Percentiles rank a stretch among this genome's conserved stretches.
Evolutionary conservation across 2,797 vertebrate species (phyloP).

Genomic region (Phoebastria nigripes): DNA sequence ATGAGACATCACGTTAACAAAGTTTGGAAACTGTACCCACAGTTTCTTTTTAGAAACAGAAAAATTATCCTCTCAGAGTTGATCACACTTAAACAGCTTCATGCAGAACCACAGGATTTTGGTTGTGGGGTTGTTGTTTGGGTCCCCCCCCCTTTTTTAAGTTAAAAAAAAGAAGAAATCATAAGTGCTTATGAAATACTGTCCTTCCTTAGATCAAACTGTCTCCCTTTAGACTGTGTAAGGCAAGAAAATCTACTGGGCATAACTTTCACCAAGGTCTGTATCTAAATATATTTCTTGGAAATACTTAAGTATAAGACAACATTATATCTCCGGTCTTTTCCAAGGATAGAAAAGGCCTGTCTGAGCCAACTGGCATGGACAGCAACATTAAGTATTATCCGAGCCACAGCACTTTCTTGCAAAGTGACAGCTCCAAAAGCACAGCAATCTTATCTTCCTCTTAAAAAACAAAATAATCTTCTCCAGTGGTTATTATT

Average conservation of each 20-base stretch:
- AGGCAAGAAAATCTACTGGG: background rate
- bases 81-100: background rate
- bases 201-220: background rate
- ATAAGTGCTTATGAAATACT: background rate
- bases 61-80: background rate
- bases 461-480: background rate
- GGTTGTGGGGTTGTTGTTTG: background rate
- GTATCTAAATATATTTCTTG: constrained; percentile 25
- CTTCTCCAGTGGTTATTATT: background rate
- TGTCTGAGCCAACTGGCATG: constrained; percentile 24
- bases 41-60: background rate
- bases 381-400: background rate
- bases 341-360: constrained; percentile 21
- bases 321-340: background rate
- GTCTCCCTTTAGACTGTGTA: background rate
- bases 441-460: background rate
- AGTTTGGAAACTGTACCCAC: background rate
- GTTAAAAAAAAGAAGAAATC: background rate
- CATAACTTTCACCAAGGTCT: background rate
- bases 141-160: background rate
- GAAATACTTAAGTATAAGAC: constrained; percentile 39
- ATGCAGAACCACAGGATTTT: background rate
- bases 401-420: background rate
- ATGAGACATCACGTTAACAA: background rate
- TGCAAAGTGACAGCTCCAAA: constrained; percentile 37